Evolutionary conservation across 2,113 vertebrate genomes (phyloP), one percentile per base, ranked within the genome.

Genomic region (Pseudolaguvia tuberculata): DNA sequence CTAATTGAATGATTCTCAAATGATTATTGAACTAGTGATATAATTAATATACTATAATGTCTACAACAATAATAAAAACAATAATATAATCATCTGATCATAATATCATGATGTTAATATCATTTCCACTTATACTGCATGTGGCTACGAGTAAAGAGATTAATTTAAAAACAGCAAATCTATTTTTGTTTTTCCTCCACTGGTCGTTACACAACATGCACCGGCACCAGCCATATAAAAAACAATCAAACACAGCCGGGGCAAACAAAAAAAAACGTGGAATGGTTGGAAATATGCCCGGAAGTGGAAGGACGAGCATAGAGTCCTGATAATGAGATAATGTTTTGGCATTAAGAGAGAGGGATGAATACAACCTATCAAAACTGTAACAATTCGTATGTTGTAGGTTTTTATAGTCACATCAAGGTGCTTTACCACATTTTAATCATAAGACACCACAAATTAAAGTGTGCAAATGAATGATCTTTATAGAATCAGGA

Each of bases 181-280:
- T 67, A 67, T 67, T 67, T 67, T 67, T 67, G 29, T 2, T 47
- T 50, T 67, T 48, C 50, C 63, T 6, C 63, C 63, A 29, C 27
- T 50, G 63, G 63, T 50, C 25, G 8, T 50, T 67, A 67, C 63
- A 67, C 45, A 67, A 67, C 15, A 10, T 67, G 63, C 63, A 67
- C 63, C 63, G 48, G 63, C 63, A 67, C 63, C 18, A 5, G 47
- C 9, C 9, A 67, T 50, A 20, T 47, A 48, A 23, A 63, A 66
- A 47, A 47, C 42, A 48, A 66, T 48, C 42, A 66, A 48, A 23
- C 62, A 48, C 42, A 48, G 47, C 14, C 42, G 47, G 42, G 42
- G 7, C 21, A 14, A 65, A 35, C 3, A 35, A 66, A 23, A 62
- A 39, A 42, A 65, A 62, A 62, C 11, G 15, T 65, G 15, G 12